Conservation (phyloP, 2,797 vertebrate species). For the Varecia variegata region DNA sequence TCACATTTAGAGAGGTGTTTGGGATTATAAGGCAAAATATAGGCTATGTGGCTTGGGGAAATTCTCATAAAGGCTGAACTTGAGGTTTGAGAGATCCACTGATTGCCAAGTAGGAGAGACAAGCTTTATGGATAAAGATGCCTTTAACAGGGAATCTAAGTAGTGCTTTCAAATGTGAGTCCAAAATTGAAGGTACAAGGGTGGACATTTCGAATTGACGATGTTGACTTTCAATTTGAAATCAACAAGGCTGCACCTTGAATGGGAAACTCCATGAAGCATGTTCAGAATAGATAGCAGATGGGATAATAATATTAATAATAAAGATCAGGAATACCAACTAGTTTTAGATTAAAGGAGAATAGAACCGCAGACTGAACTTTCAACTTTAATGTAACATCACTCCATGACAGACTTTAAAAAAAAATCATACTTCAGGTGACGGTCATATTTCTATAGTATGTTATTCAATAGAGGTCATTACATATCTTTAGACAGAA, state of each 20-base stretch:
- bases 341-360: not conserved
- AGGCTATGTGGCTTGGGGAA: not conserved
- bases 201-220: not conserved
- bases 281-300: not conserved
- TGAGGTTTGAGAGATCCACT: constrained; percentile 1
- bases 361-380: not conserved
- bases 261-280: not conserved
- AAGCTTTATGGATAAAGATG: constrained; percentile 7
- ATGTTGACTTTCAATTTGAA: not conserved
- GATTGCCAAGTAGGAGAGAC: not conserved
- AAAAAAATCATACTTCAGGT: constrained; percentile 21
- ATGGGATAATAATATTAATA: not conserved
- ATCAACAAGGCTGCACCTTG: not conserved
- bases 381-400: constrained; percentile 11
- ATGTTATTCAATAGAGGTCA: constrained; percentile 13
- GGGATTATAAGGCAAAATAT: not conserved
- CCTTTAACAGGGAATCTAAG: not conserved
- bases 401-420: not conserved
- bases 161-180: not conserved
- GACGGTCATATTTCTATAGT: not conserved
- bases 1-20: not conserved
- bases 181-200: not conserved
- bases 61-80: not conserved
- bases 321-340: not conserved
- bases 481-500: constrained; percentile 17